These are phyloP conservation scores for Parasteatoda lunata DNA, from an alignment of 2,888 invertebrate genomes.

Conservation along the genomic window DNA sequence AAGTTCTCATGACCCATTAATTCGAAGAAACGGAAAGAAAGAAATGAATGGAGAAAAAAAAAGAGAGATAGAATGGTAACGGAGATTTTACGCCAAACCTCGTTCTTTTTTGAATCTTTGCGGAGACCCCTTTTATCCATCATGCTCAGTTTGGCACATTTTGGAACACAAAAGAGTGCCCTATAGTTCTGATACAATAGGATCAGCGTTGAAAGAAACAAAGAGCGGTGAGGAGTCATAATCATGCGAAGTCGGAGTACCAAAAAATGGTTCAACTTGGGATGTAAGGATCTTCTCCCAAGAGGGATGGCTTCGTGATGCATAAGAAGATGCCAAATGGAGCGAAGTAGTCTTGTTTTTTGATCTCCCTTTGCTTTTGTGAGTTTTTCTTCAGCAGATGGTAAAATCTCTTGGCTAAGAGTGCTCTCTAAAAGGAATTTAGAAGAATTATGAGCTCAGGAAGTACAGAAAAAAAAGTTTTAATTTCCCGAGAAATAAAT, in stretches of 20 bases:
- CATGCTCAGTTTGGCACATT: constrained; percentile 49
- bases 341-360: constrained; percentile 31
- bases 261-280: constrained; percentile 2
- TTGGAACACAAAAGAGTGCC: constrained; percentile 22
- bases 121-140: constrained; percentile 24
- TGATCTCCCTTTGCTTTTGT: constrained; percentile 11
- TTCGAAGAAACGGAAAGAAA: constrained; percentile 28
- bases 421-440: not conserved
- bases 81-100: constrained; percentile 15
- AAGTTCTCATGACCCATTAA: constrained; percentile 54
- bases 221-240: constrained; percentile 40
- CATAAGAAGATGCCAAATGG: constrained; percentile 43
- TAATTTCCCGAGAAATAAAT: not conserved
- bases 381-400: not conserved
- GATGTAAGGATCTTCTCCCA: constrained; percentile 9
- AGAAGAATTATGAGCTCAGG: not conserved
- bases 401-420: not conserved
- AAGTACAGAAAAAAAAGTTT: not conserved
- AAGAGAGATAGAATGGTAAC: not conserved
- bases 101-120: not conserved
- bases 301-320: constrained; percentile 4
- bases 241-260: constrained; percentile 12
- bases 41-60: not conserved
- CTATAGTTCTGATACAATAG: constrained; percentile 17
- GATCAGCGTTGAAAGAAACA: constrained; percentile 37